Conservation (phyloP, 2,113 vertebrate species). For the Dipodomys merriami region DNA sequence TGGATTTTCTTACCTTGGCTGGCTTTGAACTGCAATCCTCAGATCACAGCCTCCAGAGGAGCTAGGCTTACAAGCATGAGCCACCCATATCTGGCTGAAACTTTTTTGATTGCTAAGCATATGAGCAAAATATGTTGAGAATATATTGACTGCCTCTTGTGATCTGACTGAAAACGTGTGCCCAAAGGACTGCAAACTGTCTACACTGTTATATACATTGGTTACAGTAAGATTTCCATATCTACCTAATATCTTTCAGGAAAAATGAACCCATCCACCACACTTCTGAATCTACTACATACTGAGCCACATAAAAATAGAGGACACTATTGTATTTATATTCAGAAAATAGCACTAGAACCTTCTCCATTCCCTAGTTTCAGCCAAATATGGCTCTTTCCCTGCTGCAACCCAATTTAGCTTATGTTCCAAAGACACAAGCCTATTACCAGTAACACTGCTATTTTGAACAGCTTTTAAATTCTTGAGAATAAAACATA, state of each 20-base stretch:
- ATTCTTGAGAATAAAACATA: conserved; percentile 11
- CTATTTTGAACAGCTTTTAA: conserved; percentile 49
- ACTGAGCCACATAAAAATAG: conserved; percentile 29
- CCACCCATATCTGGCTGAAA: neutral
- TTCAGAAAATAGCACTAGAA: conserved; percentile 54
- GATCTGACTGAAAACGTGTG: conserved; percentile 40
- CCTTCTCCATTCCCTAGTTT: conserved; percentile 24
- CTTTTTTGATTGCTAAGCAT: neutral
- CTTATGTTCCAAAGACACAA: neutral
- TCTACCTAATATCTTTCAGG: neutral
- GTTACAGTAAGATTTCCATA: conserved; percentile 11
- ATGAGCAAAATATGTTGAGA: neutral
- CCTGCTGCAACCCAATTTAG: conserved; percentile 33
- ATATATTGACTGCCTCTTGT: neutral
- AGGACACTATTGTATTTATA: conserved; percentile 6
- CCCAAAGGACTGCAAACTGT: neutral
- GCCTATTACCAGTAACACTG: neutral
- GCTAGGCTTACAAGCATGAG: neutral
- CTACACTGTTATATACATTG: neutral
- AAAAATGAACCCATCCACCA: neutral
- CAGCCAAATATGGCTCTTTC: conserved; percentile 61
- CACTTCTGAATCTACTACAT: conserved; percentile 48
- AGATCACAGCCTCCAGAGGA: no score
- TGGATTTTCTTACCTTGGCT: no score
- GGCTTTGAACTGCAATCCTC: no score